These are phyloP conservation scores for Heliocidaris tuberculata DNA, from an alignment of 35 echinoderm and acorn worm species.

Conservation along the genomic window DNA sequence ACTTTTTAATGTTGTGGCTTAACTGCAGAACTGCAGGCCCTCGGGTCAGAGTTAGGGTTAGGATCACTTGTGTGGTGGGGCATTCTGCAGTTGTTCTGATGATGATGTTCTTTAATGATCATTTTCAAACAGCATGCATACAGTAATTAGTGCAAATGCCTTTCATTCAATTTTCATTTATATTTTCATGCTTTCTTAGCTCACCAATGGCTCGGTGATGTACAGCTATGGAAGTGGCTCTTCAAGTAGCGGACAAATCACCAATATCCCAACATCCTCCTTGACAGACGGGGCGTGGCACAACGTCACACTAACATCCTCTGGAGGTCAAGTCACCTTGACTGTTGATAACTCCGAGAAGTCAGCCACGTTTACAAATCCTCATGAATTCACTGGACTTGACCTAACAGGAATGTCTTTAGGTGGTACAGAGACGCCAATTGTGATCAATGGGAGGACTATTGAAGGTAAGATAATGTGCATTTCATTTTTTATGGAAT, in stretches of 20 bases:
- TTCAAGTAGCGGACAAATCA: slow-evolving; percentile 46
- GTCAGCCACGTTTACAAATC: slow-evolving; percentile 59
- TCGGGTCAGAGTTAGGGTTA: too few relatives aligned
- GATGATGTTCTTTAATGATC: too few relatives aligned
- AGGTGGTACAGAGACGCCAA: slow-evolving; percentile 61
- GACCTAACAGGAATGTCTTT: slow-evolving; percentile 58
- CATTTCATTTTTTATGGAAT: neutral
- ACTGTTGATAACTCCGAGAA: slow-evolving; percentile 53
- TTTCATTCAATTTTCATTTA: neutral
- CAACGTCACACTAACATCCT: slow-evolving; percentile 63
- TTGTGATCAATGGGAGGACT: slow-evolving; percentile 64
- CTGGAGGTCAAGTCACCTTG: slow-evolving; percentile 56
- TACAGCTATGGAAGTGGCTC: slow-evolving; percentile 66
- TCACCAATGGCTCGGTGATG: neutral
- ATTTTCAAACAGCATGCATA: too few relatives aligned
- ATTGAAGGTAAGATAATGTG: slow-evolving; percentile 60
- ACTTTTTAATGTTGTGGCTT: too few relatives aligned
- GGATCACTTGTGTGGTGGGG: too few relatives aligned
- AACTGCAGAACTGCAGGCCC: too few relatives aligned
- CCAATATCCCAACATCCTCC: slow-evolving; percentile 45
- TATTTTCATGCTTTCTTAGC: neutral
- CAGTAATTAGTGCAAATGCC: neutral
- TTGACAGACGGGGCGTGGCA: slow-evolving; percentile 74
- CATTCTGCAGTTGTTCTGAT: too few relatives aligned
- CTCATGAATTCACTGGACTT: slow-evolving; percentile 83